Evolutionary conservation across 2,797 vertebrate genomes (phyloP).

Genomic region (Dipus sagitta): DNA sequence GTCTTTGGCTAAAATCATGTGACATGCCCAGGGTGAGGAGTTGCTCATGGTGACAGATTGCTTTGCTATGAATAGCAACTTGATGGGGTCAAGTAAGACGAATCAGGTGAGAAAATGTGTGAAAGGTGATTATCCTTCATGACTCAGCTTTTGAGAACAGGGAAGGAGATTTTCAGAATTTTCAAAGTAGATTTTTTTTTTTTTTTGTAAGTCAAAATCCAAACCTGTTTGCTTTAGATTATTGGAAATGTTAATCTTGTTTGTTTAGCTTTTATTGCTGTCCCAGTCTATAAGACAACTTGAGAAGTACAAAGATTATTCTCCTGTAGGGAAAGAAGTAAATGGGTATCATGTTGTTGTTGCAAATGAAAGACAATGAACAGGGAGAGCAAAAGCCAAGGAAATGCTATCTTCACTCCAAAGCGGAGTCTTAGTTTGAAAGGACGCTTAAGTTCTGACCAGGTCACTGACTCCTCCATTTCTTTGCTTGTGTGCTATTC

Average conservation of each 20-base stretch:
- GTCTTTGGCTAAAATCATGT: too few relatives aligned
- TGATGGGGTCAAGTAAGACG: not conserved
- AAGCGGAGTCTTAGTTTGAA: not conserved
- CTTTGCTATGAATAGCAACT: not conserved
- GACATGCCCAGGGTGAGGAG: too few relatives aligned
- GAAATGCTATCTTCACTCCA: not conserved
- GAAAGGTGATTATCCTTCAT: not conserved
- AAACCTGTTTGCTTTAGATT: not conserved
- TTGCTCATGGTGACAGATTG: not conserved
- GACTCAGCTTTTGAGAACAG: not conserved
- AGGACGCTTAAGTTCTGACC: not conserved
- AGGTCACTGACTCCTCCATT: not conserved
- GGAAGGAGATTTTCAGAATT: constrained; percentile 4
- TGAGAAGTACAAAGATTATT: not conserved
- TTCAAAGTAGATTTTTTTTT: not conserved
- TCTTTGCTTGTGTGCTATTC: not conserved
- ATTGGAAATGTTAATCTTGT: not conserved
- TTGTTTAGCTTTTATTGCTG: not conserved
- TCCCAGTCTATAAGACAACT: not conserved
- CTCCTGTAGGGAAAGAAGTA: not conserved
- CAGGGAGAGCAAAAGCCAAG: not conserved
- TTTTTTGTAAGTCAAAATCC: not conserved
- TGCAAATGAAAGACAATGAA: not conserved
- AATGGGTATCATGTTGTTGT: not conserved
- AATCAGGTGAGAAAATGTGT: not conserved